Base-by-base conservation (phyloP, 2,888 invertebrate species). In the Allolobophora icterica region DNA sequence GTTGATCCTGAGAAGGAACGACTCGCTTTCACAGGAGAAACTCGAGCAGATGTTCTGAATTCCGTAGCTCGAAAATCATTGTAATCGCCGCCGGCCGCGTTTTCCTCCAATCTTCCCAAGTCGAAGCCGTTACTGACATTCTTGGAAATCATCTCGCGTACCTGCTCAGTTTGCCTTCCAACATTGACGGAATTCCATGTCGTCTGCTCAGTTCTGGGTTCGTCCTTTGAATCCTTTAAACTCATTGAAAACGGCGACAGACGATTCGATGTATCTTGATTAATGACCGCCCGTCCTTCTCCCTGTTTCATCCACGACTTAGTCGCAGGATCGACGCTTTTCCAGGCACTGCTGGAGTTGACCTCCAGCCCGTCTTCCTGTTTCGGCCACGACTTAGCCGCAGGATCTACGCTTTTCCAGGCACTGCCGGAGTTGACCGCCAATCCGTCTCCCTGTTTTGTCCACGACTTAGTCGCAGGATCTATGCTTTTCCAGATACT, bases 1-100 rank as follows among this genome's bases (percentile, higher is more conserved):
- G 13, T 13, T n/a, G 71, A n/a, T n/a, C 71, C 71, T 0, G 8
- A n/a, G n/a, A n/a, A 71, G 71, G 71, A 71, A 30, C n/a, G 71
- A 71, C n/a, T 71, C 71, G 71, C 13, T 71, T 71, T 71, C 71
- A 71, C 71, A n/a, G 71, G 71, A n/a, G 71, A 71, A 71, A 71
- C 8, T n/a, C 71, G 71, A 71, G 71, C 71, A 71, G n/a, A 71
- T n/a, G 71, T 3, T 71, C 71, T n/a, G 71, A 71, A 71, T 71
- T 71, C n/a, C 8, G 71, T 71, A 11, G 30, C 71, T 71, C 71
- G 71, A n/a, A 71, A 71, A 8, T n/a, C 71, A 71, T 30, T n/a
- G 87, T 87, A 19, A 52, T 52, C 38, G 34, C 35, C 87, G 34
- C 38, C n/a, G 11, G 87, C 30, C 35, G 35, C n/a, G 11, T 24